Evolutionary conservation across 2,113 vertebrate genomes (phyloP), one percentile per base, ranked within the genome.

Genomic region (Hyperoodon ampullatus): DNA sequence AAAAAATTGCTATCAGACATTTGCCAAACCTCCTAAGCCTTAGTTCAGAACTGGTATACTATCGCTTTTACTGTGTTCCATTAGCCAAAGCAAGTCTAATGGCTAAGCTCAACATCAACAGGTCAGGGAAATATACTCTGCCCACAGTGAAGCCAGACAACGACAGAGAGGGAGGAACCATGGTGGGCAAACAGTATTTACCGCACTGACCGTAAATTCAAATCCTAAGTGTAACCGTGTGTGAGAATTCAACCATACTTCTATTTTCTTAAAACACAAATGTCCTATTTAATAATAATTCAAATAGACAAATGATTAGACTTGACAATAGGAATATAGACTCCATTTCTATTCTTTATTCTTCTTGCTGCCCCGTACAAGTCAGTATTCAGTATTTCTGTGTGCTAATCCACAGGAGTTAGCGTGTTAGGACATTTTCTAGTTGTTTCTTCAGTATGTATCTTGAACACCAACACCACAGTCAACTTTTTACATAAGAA

Each of bases 261-360:
- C 35, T 47, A 60, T 81, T 92, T n/a, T 55, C 89, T 96, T 88
- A 83, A 91, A 92, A 80, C 15, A 53, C 30, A 47, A 58, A 89
- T 60, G 8, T 53, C 33, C 68, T 24, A 5, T n/a, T 60, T 81
- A 75, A 66, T 88, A 87, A 87, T 83, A 78, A 90, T 60, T 42
- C 15, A 90, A 92, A 63, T 15, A 70, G 35, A 21, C 35, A 87
- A 66, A 47, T 82, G 18, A 65, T 94, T 28, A 91, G 5, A 84
- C 24, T n/a, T 95, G 23, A 55, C 18, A 50, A 47, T 6, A 58
- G 61, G 33, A 95, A 85, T 28, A 42, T 0, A 83, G 85, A 78
- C 11, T 75, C 33, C 33, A 60, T 47, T 39, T 55, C 50, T 85
- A 39, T 74, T 70, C 26, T 58, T 86, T 50, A 39, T 30, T 84